phyloP scores from a whole-genome alignment of 2,113 vertebrate species.

The Gallinago undulata region DNA sequence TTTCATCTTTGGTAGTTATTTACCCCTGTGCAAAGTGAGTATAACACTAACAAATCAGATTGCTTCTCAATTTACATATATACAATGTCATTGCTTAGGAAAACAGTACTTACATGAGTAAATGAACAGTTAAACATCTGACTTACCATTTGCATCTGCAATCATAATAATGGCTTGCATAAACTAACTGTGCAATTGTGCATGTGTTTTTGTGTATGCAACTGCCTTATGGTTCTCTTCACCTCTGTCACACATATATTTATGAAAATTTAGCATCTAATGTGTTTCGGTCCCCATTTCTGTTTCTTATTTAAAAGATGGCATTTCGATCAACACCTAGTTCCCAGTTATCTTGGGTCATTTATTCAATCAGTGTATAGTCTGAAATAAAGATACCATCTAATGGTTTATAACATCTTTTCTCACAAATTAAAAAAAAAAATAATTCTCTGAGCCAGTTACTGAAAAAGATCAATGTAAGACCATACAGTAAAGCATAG shows the following conservation, averaged over 20 bases:
- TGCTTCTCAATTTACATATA: conserved; percentile 55
- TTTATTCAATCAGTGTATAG: neutral
- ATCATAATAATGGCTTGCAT: conserved; percentile 36
- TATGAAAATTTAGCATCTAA: neutral
- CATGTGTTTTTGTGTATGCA: conserved; percentile 11
- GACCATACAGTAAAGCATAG: neutral
- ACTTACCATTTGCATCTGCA: conserved; percentile 57
- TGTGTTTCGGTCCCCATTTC: neutral
- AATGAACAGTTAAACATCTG: conserved; percentile 63
- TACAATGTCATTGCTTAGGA: conserved; percentile 34
- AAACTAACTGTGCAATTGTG: conserved; percentile 18
- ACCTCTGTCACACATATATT: neutral
- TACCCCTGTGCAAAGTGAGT: conserved; percentile 26
- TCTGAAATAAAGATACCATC: neutral
- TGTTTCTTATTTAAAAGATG: neutral
- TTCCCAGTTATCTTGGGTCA: neutral
- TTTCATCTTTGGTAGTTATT: conserved; percentile 51
- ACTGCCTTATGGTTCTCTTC: conserved; percentile 5
- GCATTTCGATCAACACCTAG: neutral
- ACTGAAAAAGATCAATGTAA: neutral
- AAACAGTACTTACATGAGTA: conserved; percentile 58
- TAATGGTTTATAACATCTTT: neutral
- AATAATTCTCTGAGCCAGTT: neutral
- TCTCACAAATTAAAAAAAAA: neutral
- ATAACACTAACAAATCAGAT: conserved; percentile 51